Conservation (phyloP, 2,888 invertebrate species). For the Dione vanillae region DNA sequence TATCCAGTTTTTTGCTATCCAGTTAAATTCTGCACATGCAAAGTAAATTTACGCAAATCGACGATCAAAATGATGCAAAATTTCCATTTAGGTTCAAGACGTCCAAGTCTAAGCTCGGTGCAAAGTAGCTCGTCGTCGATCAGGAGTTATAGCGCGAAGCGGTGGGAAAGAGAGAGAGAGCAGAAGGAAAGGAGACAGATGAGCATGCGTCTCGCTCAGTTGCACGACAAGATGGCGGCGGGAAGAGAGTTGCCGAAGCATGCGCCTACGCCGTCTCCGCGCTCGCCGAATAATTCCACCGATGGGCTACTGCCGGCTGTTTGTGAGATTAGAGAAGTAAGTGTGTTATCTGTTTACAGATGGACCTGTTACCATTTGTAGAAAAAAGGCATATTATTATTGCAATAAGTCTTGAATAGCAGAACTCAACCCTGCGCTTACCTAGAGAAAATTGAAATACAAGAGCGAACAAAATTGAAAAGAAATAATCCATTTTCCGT, state of each 20-base stretch:
- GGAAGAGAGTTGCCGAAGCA: slow-evolving; percentile 76
- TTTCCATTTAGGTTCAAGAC: slow-evolving; percentile 88
- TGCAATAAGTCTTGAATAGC: too few species aligned
- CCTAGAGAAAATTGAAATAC: too few species aligned
- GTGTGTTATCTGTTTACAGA: slow-evolving; percentile 42
- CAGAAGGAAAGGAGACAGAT: slow-evolving; percentile 92
- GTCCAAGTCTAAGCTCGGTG: slow-evolving; percentile 93
- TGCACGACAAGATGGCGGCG: slow-evolving; percentile 86
- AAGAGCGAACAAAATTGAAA: too few species aligned
- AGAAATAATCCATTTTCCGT: too few species aligned
- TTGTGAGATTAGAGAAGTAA: slow-evolving; percentile 91
- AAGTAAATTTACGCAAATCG: background rate
- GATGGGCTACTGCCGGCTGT: slow-evolving; percentile 92
- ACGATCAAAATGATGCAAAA: slow-evolving; percentile 26
- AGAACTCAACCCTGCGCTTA: too few species aligned
- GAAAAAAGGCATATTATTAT: too few species aligned
- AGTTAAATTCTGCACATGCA: background rate
- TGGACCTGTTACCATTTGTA: too few species aligned
- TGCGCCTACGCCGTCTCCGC: slow-evolving; percentile 89
- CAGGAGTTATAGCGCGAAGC: slow-evolving; percentile 91
- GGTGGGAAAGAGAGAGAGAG: slow-evolving; percentile 91
- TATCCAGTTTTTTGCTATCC: too few species aligned
- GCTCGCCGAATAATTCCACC: slow-evolving; percentile 91
- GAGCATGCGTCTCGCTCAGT: slow-evolving; percentile 89
- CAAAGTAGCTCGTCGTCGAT: slow-evolving; percentile 93